phyloP scores from a whole-genome alignment of 37 sponge, comb jelly and placozoan species.

The Beroe ovata region DNA sequence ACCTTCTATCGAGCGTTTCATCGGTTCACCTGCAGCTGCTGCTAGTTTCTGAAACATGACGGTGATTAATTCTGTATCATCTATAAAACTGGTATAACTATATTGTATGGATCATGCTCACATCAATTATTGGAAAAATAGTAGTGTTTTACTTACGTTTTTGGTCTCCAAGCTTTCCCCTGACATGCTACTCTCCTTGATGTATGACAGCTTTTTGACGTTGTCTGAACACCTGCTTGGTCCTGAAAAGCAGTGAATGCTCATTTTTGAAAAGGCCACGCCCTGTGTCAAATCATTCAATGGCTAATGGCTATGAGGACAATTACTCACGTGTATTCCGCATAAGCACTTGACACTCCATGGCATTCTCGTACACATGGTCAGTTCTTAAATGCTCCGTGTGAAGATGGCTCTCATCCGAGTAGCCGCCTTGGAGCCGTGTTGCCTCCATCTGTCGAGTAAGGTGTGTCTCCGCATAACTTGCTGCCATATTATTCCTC shows the following conservation, averaged over 20 bases:
- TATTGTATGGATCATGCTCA: no score
- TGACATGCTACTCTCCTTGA: slow-evolving; percentile 48
- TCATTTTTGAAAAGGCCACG: no score
- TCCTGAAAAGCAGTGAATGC: no score
- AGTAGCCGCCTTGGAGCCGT: not conserved
- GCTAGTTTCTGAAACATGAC: not conserved
- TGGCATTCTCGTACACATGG: not conserved
- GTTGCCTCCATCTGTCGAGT: not conserved
- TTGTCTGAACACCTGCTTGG: not conserved
- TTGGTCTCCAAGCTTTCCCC: slow-evolving; percentile 42
- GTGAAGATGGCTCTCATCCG: not conserved
- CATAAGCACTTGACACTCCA: slow-evolving; percentile 13
- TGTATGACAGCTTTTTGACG: slow-evolving; percentile 28
- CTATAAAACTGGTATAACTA: no score
- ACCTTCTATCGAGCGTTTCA: slow-evolving; percentile 12
- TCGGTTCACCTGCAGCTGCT: not conserved
- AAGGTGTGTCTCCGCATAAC: not conserved
- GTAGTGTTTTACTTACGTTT: not conserved
- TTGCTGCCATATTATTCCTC: not conserved
- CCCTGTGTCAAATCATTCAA: no score
- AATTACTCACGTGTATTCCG: slow-evolving; percentile 9
- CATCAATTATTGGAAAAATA: no score
- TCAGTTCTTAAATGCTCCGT: not conserved
- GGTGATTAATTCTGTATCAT: no score
- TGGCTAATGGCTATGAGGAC: no score